These are phyloP conservation scores for Phortica magna DNA, from an alignment of 2,888 invertebrate species.

Conservation along the genomic window DNA sequence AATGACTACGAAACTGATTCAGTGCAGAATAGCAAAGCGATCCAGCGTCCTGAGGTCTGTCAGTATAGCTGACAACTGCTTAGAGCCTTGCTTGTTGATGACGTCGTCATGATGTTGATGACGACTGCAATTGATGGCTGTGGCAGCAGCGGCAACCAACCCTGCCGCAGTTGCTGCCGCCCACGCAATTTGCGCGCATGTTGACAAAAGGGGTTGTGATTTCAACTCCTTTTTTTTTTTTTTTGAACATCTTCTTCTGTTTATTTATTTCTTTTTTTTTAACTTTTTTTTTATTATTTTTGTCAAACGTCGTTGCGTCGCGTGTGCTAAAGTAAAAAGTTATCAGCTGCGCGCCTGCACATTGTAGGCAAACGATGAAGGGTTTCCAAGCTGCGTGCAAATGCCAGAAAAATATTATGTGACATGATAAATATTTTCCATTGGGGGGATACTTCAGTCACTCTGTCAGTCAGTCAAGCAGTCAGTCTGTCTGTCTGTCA, in stretches of 20 bases:
- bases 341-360: conserved; percentile 61
- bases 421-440: conserved; percentile 71
- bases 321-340: conserved; percentile 52
- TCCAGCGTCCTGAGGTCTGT: conserved; percentile 1
- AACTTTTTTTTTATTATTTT: neutral
- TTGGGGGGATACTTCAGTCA: conserved; percentile 57
- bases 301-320: conserved; percentile 26
- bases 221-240: conserved; percentile 14
- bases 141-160: conserved; percentile 19
- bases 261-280: neutral
- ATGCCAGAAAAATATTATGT: conserved; percentile 75
- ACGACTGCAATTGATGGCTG: conserved; percentile 69
- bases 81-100: neutral
- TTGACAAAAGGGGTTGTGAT: conserved; percentile 65
- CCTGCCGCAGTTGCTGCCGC: conserved; percentile 43
- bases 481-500: conserved; percentile 1
- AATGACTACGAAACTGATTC: conserved; percentile 54
- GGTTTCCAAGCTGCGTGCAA: conserved; percentile 61
- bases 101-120: conserved; percentile 38
- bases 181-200: conserved; percentile 56
- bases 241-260: neutral
- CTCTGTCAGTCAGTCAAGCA: neutral
- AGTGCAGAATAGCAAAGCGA: conserved; percentile 21
- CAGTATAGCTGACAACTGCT: conserved; percentile 26
- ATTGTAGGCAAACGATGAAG: conserved; percentile 28